Conservation (phyloP, 2,113 vertebrate species). For the Cavia porcellus region DNA sequence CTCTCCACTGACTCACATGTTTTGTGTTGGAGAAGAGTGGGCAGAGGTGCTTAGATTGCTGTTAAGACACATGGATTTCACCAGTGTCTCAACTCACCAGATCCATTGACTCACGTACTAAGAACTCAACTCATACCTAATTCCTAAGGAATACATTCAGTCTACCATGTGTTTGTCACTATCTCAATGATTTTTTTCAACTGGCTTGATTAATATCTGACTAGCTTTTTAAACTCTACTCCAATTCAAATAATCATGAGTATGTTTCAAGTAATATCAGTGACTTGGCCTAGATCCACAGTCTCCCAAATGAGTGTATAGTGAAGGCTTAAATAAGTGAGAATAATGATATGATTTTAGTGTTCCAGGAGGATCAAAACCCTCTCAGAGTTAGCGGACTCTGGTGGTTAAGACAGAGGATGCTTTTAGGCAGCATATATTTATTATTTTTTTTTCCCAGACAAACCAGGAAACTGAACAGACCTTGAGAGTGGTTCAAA, state of each 20-base stretch:
- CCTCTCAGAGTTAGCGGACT: no score
- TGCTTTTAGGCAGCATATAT: no score
- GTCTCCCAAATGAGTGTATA: no score
- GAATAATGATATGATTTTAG: no score
- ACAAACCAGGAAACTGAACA: no score
- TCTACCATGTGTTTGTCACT: background rate
- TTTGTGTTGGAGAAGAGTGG: background rate
- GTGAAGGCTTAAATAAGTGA: no score
- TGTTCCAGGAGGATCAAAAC: no score
- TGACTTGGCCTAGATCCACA: no score
- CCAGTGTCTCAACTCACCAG: background rate
- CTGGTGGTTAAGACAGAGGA: no score
- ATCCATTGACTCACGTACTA: background rate
- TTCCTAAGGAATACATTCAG: background rate
- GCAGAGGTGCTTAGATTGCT: background rate
- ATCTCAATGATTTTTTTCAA: background rate
- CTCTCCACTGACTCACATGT: background rate
- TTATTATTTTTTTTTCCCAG: no score
- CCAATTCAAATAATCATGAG: background rate
- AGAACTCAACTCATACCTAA: background rate
- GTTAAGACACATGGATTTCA: background rate
- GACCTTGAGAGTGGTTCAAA: no score
- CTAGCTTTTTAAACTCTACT: background rate
- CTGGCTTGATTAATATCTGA: background rate
- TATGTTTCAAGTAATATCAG: background rate